Evolutionary conservation across 1,140 invertebrate genomes (phyloP).

Genomic region (Drosophila lacertosa): DNA sequence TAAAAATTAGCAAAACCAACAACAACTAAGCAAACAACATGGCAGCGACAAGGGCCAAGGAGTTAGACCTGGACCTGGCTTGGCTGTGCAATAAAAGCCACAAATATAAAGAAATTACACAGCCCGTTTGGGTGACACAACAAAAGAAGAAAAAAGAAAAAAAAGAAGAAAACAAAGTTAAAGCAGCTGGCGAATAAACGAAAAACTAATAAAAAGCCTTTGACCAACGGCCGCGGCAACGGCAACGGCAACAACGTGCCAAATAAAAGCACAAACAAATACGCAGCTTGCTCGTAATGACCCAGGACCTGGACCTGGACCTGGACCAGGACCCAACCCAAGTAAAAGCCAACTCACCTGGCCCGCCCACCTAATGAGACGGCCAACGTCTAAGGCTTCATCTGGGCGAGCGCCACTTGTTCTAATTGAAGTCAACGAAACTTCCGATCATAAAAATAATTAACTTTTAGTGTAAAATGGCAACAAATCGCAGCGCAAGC

Average conservation of each 20-base stretch:
- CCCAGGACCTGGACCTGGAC: neutral
- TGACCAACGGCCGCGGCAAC: constrained; percentile 48
- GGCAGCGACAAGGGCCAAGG: constrained; percentile 14
- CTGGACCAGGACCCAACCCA: neutral
- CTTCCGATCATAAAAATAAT: constrained; percentile 73
- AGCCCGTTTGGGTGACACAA: constrained; percentile 11
- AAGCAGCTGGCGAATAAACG: constrained; percentile 77
- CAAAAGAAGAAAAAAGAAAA: too few species aligned
- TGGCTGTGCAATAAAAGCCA: constrained; percentile 66
- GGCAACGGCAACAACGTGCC: constrained; percentile 14
- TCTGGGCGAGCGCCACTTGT: constrained; percentile 33
- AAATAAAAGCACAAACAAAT: constrained; percentile 26
- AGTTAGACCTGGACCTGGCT: constrained; percentile 8
- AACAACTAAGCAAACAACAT: constrained; percentile 56
- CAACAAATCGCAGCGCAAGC: constrained; percentile 13
- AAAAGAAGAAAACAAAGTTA: too few species aligned
- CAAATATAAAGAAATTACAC: constrained; percentile 82
- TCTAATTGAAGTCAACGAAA: constrained; percentile 73
- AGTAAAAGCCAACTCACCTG: constrained; percentile 25
- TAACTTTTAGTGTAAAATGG: constrained; percentile 54
- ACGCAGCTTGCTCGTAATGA: constrained; percentile 34
- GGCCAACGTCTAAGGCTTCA: neutral
- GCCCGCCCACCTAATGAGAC: constrained; percentile 33
- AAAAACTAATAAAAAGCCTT: constrained; percentile 81
- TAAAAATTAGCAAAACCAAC: constrained; percentile 83